Base-by-base conservation (phyloP, 2,113 vertebrate species). In the Dunckerocampus dactyliophorus region DNA sequence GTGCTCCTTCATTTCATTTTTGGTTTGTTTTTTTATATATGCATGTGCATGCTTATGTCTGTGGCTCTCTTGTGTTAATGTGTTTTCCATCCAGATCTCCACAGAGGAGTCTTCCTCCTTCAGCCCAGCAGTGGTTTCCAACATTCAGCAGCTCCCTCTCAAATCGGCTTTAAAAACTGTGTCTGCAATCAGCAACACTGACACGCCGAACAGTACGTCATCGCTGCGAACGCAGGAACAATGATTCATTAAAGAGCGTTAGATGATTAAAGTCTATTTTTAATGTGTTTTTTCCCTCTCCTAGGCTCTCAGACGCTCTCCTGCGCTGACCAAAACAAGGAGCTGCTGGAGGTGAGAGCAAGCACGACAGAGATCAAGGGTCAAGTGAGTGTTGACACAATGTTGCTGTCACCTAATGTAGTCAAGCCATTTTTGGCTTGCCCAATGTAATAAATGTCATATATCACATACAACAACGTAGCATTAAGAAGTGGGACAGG, bases 151-250 rank as follows among this genome's bases (percentile, higher is more conserved):
- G 63, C 95, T 96, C 62, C 95, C 96, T 49, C 89, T 98, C 73
- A 98, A 98, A 77, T 94, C 95, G 0, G 95, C 93, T 0, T 80
- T 98, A 73, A 98, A 98, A 85, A 91, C 92, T 15, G 85, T 89
- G 52, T 81, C 87, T 1, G 87, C 89, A 64, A 91, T 92, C 80
- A 86, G 80, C 64, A 75, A 86, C 72, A 72, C 84, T 0, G 92
- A 95, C 59, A 87, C 85, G 0, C 74, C 90, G 28, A 76, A 89
- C 12, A 91, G 96, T 96, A 86, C 34, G 88, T 84, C 37, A 39
- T 20, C 17, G 4, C 31, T 12, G 17, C 39, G 3, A 14, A 43
- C 39, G 13, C 39, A 43, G 39, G 12, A 43, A 43, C 12, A 14
- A 14, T 43, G 39, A 43, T 13, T 43, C 39, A 43, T 43, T 43